phyloP scores from a whole-genome alignment of 2,113 vertebrate species.

The Sapayoa aenigma region DNA sequence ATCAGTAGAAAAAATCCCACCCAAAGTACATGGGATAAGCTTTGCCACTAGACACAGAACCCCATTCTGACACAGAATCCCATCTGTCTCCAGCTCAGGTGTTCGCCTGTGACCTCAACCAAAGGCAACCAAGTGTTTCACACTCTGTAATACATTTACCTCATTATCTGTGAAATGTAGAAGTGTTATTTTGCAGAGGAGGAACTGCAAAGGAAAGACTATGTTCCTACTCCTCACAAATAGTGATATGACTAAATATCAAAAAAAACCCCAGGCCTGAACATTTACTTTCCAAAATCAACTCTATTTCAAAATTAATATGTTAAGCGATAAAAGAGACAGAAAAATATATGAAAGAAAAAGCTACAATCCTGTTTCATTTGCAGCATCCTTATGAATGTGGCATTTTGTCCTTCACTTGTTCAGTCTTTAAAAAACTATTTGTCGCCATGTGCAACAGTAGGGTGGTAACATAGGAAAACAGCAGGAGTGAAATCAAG shows the following conservation, averaged over 20 bases:
- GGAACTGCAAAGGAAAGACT: neutral
- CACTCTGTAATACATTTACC: neutral
- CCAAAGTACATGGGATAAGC: fast-evolving
- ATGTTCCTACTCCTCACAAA: neutral
- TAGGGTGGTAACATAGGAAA: neutral
- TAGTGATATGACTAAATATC: neutral
- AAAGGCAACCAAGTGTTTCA: neutral
- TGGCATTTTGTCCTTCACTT: neutral
- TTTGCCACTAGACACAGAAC: neutral
- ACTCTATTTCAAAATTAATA: neutral
- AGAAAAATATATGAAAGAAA: neutral
- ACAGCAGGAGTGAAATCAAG: neutral
- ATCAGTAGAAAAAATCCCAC: neutral
- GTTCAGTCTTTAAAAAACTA: neutral
- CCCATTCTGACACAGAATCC: neutral
- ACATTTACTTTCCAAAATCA: neutral
- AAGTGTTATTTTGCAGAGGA: neutral
- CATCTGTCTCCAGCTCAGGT: neutral
- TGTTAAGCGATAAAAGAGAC: neutral
- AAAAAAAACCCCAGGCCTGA: neutral
- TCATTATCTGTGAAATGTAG: neutral
- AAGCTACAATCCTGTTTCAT: neutral
- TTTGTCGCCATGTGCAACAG: neutral
- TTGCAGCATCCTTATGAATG: neutral
- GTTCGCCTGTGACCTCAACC: neutral